Conservation (phyloP, 2,113 vertebrate genomes). For the Melanostigma gelatinosum region DNA sequence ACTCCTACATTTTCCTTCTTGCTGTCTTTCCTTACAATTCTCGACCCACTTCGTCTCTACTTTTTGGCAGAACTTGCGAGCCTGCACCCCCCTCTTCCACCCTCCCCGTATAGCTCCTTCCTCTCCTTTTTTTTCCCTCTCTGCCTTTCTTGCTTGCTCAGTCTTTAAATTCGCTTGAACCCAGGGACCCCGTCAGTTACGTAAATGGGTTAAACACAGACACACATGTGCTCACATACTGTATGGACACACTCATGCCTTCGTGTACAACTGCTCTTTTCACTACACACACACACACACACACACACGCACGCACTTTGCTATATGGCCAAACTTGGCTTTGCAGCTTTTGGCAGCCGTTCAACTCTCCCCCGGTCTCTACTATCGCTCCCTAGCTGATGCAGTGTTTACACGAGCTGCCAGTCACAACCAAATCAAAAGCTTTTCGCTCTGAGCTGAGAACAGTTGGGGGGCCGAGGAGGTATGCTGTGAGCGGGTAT, state of each 20-base stretch:
- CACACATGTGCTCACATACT: constrained; percentile 69
- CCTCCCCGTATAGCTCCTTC: constrained; percentile 59
- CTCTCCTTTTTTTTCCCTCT: constrained; percentile 50
- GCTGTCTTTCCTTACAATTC: constrained; percentile 47
- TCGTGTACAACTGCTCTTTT: constrained; percentile 62
- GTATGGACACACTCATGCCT: constrained; percentile 64
- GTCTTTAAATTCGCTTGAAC: constrained; percentile 78
- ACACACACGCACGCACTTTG: constrained; percentile 13
- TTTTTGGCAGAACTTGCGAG: constrained; percentile 54
- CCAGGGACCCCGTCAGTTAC: constrained; percentile 73
- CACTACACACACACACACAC: constrained; percentile 38
- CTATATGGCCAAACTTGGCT: constrained; percentile 78
- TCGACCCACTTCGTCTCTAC: constrained; percentile 46
- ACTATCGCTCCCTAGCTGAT: constrained; percentile 75
- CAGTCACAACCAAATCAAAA: constrained; percentile 80
- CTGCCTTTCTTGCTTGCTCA: constrained; percentile 47
- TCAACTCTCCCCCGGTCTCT: constrained; percentile 71
- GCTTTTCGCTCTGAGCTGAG: constrained; percentile 68
- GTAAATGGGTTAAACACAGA: constrained; percentile 77
- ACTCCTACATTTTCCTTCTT: constrained; percentile 47
- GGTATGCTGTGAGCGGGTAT: constrained; percentile 57
- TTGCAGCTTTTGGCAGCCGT: constrained; percentile 76
- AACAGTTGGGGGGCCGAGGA: constrained; percentile 73
- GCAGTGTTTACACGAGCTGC: constrained; percentile 80
- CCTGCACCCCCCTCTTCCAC: constrained; percentile 30